Percentiles rank a stretch among this genome's conserved stretches.
These are phyloP conservation scores for Plestiodon gilberti DNA, from an alignment of 2,113 vertebrate genomes.

Conservation along the genomic window DNA sequence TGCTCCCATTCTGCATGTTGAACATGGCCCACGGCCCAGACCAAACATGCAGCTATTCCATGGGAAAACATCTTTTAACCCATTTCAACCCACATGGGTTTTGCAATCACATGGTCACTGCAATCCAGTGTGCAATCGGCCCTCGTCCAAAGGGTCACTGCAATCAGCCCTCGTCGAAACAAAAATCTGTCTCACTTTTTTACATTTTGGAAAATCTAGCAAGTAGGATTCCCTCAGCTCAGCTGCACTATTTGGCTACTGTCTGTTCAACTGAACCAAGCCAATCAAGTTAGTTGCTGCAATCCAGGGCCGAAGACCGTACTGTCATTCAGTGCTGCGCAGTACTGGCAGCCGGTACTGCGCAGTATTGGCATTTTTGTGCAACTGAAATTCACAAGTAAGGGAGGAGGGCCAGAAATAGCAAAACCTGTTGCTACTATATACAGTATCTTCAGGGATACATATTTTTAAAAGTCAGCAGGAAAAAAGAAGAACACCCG, in stretches of 20 bases:
- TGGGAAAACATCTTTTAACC: no score
- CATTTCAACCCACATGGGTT: no score
- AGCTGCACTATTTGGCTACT: background rate
- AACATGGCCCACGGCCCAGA: background rate
- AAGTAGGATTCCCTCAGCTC: background rate
- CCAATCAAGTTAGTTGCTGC: background rate
- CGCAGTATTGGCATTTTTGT: background rate
- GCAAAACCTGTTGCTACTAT: background rate
- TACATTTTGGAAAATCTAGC: background rate
- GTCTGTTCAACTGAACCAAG: background rate
- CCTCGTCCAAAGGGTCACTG: no score
- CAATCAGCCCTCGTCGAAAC: no score
- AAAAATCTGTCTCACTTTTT: no score
- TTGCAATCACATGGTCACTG: no score
- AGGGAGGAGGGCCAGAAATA: background rate
- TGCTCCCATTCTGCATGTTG: background rate
- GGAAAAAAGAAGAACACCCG: background rate
- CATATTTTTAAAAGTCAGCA: background rate
- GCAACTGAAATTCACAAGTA: background rate
- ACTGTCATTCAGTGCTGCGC: slow-evolving; percentile 1
- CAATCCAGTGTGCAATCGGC: no score
- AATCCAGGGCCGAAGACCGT: background rate
- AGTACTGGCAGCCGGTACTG: no score
- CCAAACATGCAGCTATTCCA: no score
- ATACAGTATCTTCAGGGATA: slow-evolving; percentile 2